Conservation (phyloP, 1,140 invertebrate genomes). For the Orchestia grillus region DNA sequence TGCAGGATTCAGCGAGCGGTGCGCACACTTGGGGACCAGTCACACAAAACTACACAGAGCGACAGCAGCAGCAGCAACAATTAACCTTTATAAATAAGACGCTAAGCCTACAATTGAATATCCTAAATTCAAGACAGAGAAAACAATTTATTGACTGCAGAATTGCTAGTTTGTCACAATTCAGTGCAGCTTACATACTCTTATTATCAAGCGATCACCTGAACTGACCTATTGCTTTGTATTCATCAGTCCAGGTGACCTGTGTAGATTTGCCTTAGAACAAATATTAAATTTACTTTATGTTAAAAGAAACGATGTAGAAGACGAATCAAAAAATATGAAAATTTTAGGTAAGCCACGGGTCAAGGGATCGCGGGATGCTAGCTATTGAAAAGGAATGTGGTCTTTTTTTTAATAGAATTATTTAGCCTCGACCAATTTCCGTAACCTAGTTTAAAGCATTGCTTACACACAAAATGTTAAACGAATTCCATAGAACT, state of each 20-base stretch:
- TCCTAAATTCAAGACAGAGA: slow-evolving; percentile 48
- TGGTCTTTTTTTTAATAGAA: neutral
- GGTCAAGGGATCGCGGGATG: neutral
- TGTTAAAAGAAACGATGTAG: neutral
- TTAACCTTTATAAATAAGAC: slow-evolving; percentile 13
- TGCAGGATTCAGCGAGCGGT: neutral
- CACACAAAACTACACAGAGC: neutral
- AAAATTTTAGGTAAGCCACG: neutral
- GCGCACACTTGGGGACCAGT: neutral
- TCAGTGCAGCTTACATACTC: neutral
- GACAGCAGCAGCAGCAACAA: neutral
- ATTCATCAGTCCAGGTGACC: neutral
- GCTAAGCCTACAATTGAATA: slow-evolving; percentile 45
- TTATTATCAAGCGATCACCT: slow-evolving; percentile 17
- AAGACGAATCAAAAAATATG: neutral
- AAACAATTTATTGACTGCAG: neutral
- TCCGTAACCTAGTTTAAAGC: slow-evolving; percentile 10
- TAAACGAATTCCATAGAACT: neutral
- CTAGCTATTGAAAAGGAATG: neutral
- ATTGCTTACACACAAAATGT: neutral
- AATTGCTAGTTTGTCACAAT: neutral
- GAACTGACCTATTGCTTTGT: neutral
- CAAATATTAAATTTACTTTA: neutral
- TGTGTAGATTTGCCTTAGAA: neutral
- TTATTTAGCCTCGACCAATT: neutral